Evolutionary conservation across 37 sponge, comb jelly and placozoan genomes (phyloP).

Genomic region (Aplysina aerophoba): DNA sequence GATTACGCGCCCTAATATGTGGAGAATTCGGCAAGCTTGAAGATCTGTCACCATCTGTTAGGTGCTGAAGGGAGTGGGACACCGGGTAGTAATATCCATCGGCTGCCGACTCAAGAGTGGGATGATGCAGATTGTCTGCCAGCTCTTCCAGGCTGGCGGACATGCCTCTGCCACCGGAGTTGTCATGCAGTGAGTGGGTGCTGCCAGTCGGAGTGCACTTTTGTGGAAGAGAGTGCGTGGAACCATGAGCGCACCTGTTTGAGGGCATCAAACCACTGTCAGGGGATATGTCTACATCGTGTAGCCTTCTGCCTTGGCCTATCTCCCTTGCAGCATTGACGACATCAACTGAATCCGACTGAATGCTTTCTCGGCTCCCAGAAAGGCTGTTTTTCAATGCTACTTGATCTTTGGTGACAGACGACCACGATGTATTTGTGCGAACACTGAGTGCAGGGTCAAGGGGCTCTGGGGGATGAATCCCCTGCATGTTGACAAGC

Average conservation of each 20-base stretch:
- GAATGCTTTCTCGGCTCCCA: slow-evolving; percentile 10
- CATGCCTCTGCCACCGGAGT: neutral
- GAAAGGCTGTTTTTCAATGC: neutral
- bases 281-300: neutral
- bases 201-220: neutral
- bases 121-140: neutral
- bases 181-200: neutral
- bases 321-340: neutral
- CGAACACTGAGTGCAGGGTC: slow-evolving; percentile 28
- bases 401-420: neutral
- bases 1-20: neutral
- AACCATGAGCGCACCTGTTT: neutral
- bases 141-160: slow-evolving; percentile 17
- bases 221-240: slow-evolving; percentile 2
- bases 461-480: slow-evolving; percentile 19
- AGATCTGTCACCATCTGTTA: neutral
- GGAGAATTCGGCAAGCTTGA: neutral
- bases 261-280: slow-evolving; percentile 18
- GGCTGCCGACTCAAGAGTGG: neutral
- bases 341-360: neutral
- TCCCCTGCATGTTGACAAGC: neutral
- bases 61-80: slow-evolving; percentile 13
- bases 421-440: slow-evolving; percentile 29
- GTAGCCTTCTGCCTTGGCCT: neutral
- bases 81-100: slow-evolving; percentile 13